Conservation (phyloP, 2,797 vertebrate genomes). For the Telmatherina bonti region DNA sequence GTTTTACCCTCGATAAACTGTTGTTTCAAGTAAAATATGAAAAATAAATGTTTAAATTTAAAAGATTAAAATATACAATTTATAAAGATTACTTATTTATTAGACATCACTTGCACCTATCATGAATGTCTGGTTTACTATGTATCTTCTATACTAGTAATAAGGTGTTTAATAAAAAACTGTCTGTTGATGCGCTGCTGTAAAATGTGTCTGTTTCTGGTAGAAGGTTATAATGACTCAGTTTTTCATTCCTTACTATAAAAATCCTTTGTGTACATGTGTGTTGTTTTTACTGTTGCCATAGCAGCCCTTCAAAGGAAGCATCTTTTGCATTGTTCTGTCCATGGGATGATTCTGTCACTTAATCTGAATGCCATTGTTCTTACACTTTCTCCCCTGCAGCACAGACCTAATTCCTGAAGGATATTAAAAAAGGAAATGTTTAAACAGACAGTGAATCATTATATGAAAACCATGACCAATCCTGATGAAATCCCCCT, state of each 20-base stretch:
- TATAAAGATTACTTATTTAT: too few relatives aligned
- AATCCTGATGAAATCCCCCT: neutral
- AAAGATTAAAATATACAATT: too few relatives aligned
- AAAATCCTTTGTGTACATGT: neutral
- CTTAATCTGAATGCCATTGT: constrained; percentile 42
- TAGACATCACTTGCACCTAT: neutral
- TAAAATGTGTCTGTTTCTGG: neutral
- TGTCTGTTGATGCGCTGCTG: neutral
- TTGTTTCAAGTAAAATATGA: too few relatives aligned
- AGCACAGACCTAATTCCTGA: neutral
- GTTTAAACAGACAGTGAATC: constrained; percentile 36
- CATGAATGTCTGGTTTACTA: neutral
- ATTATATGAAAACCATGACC: constrained; percentile 10
- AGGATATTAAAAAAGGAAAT: constrained; percentile 14
- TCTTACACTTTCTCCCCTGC: constrained; percentile 3
- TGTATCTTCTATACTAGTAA: neutral
- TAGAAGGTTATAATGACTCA: neutral
- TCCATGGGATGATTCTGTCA: constrained; percentile 39
- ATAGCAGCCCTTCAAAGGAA: constrained; percentile 16
- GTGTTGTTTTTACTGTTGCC: constrained; percentile 23
- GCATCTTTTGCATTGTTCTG: constrained; percentile 11
- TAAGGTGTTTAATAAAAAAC: neutral
- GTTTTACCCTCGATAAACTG: too few relatives aligned
- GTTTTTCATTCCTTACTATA: neutral
- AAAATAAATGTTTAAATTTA: too few relatives aligned